phyloP scores from a whole-genome alignment of 2,888 invertebrate species.

The Morpho helenor region DNA sequence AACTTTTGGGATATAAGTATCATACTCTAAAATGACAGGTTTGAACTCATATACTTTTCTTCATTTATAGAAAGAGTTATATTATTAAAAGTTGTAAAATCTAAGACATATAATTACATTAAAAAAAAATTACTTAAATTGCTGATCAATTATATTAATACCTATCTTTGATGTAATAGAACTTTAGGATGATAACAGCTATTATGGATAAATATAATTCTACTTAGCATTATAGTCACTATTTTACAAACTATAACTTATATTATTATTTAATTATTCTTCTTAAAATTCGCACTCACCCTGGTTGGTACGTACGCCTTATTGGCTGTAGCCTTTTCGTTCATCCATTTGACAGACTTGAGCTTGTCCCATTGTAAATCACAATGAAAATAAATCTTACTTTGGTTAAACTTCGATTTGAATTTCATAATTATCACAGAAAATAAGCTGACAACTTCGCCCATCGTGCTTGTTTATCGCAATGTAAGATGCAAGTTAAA shows the following conservation, averaged over 20 bases:
- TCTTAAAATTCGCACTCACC: constrained; percentile 47
- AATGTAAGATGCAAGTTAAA: constrained; percentile 45
- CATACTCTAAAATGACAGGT: too few species aligned
- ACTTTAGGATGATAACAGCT: too few species aligned
- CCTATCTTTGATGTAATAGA: too few species aligned
- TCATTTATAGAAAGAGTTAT: too few species aligned
- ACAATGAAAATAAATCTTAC: constrained; percentile 66
- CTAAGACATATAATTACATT: too few species aligned
- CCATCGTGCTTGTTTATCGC: constrained; percentile 44
- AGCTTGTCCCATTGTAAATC: constrained; percentile 69
- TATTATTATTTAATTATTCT: background rate
- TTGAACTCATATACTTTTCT: too few species aligned
- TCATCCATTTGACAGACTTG: constrained; percentile 86
- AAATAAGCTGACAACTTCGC: constrained; percentile 73
- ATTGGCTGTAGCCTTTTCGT: constrained; percentile 84
- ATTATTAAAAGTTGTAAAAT: too few species aligned
- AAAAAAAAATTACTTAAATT: too few species aligned
- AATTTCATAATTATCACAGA: constrained; percentile 76
- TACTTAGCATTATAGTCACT: too few species aligned
- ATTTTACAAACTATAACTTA: background rate
- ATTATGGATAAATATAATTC: too few species aligned
- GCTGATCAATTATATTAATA: too few species aligned
- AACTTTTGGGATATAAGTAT: too few species aligned
- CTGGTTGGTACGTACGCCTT: constrained; percentile 92
- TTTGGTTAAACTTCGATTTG: constrained; percentile 74